Percentiles rank a stretch among this genome's conserved stretches.
These are phyloP conservation scores for Ciona savignyi DNA, from an alignment of 23 tunicate genomes.

Conservation along the genomic window DNA sequence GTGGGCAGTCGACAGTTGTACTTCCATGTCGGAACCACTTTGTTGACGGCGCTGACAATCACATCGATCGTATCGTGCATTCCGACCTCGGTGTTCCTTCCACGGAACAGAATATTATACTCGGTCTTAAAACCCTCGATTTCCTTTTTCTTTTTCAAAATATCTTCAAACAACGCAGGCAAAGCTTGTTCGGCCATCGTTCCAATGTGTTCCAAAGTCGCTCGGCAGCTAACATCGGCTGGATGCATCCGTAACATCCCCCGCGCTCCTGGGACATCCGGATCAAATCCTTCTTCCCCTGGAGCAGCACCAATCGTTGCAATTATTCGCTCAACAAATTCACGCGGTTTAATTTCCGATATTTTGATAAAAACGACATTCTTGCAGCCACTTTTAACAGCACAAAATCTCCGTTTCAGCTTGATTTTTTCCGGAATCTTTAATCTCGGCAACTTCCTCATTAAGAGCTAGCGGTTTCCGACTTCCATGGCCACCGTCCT, in stretches of 20 bases:
- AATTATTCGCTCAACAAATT: conserved; percentile 24
- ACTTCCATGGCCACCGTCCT: too few relatives aligned
- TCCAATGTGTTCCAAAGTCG: conserved; percentile 33
- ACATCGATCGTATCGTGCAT: conserved; percentile 26
- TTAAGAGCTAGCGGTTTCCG: too few relatives aligned
- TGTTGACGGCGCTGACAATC: conserved; percentile 17
- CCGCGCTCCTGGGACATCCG: conserved; percentile 18
- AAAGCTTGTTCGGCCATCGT: conserved; percentile 21
- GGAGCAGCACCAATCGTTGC: conserved; percentile 10
- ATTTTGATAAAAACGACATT: conserved; percentile 45
- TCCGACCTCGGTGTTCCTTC: conserved; percentile 44
- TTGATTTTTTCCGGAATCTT: neutral
- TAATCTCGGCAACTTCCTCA: neutral
- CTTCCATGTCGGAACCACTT: conserved; percentile 24
- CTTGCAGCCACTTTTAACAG: conserved; percentile 65
- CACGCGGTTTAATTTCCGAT: conserved; percentile 35
- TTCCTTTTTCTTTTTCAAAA: neutral
- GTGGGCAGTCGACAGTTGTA: conserved; percentile 55
- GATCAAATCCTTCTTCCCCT: neutral
- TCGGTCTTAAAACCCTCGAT: conserved; percentile 12
- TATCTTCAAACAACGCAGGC: conserved; percentile 22
- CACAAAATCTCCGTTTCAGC: conserved; percentile 23
- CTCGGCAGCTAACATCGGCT: conserved; percentile 42
- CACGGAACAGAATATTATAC: conserved; percentile 47
- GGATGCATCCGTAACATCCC: conserved; percentile 70